Evolutionary conservation across 2,797 vertebrate species (phyloP).

Genomic region (Takifugu ocellatus): DNA sequence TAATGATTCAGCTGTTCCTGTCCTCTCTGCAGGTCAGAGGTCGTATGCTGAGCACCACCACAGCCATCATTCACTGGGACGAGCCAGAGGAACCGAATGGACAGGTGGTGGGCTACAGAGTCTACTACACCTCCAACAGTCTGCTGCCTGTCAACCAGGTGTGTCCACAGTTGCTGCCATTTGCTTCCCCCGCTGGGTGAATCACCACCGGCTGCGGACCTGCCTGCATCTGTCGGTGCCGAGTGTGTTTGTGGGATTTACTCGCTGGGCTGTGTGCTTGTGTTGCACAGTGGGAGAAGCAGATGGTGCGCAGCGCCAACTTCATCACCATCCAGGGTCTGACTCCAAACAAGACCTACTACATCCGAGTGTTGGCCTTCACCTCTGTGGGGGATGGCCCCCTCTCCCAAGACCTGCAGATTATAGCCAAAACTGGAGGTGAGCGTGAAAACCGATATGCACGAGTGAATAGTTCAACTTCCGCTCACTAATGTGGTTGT

Average conservation of each 20-base stretch:
- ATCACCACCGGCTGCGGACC: slow-evolving; percentile 3
- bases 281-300: slow-evolving; percentile 86
- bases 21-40: slow-evolving; percentile 82
- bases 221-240: neutral
- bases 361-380: slow-evolving; percentile 94
- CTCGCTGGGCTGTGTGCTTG: slow-evolving; percentile 2
- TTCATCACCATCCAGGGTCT: slow-evolving; percentile 93
- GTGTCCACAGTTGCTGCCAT: slow-evolving; percentile 1
- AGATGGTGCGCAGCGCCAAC: slow-evolving; percentile 92
- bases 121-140: slow-evolving; percentile 94
- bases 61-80: slow-evolving; percentile 97
- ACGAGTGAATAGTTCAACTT: neutral
- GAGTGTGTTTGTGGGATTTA: slow-evolving; percentile 10
- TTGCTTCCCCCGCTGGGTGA: neutral
- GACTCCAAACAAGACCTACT: slow-evolving; percentile 95
- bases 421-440: slow-evolving; percentile 99
- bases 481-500: slow-evolving; percentile 7
- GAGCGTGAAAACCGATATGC: slow-evolving; percentile 12
- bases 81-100: slow-evolving; percentile 97
- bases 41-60: slow-evolving; percentile 96
- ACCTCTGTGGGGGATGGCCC: slow-evolving; percentile 98
- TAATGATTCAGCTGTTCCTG: neutral
- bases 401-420: slow-evolving; percentile 94
- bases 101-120: slow-evolving; percentile 95
- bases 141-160: slow-evolving; percentile 86